Base-by-base conservation (phyloP, 2,888 invertebrate species). In the Micropterix aruncella region DNA sequence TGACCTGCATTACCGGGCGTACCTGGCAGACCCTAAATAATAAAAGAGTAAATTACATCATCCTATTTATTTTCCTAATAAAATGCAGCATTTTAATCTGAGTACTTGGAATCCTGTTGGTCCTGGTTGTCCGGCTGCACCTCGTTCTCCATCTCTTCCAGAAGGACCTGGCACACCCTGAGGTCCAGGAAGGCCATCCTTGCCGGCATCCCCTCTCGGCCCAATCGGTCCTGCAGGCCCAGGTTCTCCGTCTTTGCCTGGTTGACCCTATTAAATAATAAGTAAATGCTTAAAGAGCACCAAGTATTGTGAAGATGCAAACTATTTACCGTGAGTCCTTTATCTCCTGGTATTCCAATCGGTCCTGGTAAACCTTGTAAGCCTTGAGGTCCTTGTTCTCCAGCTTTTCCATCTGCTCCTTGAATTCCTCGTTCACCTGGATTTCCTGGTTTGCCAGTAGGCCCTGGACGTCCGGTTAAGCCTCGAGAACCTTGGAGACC, bases 401-500 rank as follows among this genome's bases (percentile, higher is more conserved):
- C 92, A 12, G 85, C 77, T 57, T 84, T 83, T 3, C 91, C 91
- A 62, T 91, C 90, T 45, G 85, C 83, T 7, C 91, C 91, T 40
- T 82, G 78, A 54, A 81, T 68, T 39, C 85, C 85, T 48, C 83
- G 70, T 56, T 84, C 83, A 17, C 85, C 85, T 38, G 78, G 71
- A 44, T 74, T 73, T 3, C 85, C 85, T 5, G 76, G 61, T 61
- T 82, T 82, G 0, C 86, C 86, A 5, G 77, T 63, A 3, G 78
- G 64, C 17, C 88, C 89, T 12, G 81, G 73, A 48, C 83, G 70
- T 19, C 89, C 89, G 15, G 73, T 63, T 18, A 70, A 58, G 4
- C 84, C 84, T 54, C 82, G 77, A 12, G 64, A 59, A 1, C 84
- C 84, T 48, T 63, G 62, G 2, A 68, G 59, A 3, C 88, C 89